A percentile compares a stretch with the other conserved stretches of the same genome.
Evolutionary conservation across 2,113 vertebrate species (phyloP).

Genomic region (Podilymbus podiceps): DNA sequence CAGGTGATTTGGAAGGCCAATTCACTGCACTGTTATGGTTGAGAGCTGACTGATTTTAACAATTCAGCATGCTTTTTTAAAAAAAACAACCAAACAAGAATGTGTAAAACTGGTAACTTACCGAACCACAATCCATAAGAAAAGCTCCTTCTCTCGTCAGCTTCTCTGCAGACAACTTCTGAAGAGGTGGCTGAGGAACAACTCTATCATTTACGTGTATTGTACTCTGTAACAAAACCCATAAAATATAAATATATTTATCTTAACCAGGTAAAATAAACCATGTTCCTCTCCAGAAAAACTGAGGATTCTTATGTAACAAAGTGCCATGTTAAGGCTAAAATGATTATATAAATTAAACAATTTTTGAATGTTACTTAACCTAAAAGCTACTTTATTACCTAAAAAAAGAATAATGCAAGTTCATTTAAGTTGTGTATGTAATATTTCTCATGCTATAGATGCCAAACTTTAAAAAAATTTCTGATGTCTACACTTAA

Average conservation of each 20-base stretch:
- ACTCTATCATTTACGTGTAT: slow-evolving; percentile 87
- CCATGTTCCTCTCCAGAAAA: background rate
- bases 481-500: background rate
- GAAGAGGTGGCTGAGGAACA: slow-evolving; percentile 90
- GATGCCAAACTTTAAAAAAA: background rate
- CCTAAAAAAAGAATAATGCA: background rate
- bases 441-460: background rate
- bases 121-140: slow-evolving; percentile 93
- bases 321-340: background rate
- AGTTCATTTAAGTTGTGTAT: background rate
- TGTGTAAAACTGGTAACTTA: slow-evolving; percentile 66
- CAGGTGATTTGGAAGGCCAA: background rate
- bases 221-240: slow-evolving; percentile 79
- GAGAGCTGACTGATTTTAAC: background rate
- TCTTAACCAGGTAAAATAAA: too few relatives aligned
- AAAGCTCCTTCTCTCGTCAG: slow-evolving; percentile 91
- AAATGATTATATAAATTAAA: background rate
- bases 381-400: background rate
- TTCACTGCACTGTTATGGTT: background rate
- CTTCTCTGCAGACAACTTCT: slow-evolving; percentile 89
- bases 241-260: too few relatives aligned
- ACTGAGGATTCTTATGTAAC: background rate
- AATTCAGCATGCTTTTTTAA: background rate
- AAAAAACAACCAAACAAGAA: too few relatives aligned
- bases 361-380: background rate